phyloP scores from a whole-genome alignment of 2,888 invertebrate species.

The Corbicula japonica region DNA sequence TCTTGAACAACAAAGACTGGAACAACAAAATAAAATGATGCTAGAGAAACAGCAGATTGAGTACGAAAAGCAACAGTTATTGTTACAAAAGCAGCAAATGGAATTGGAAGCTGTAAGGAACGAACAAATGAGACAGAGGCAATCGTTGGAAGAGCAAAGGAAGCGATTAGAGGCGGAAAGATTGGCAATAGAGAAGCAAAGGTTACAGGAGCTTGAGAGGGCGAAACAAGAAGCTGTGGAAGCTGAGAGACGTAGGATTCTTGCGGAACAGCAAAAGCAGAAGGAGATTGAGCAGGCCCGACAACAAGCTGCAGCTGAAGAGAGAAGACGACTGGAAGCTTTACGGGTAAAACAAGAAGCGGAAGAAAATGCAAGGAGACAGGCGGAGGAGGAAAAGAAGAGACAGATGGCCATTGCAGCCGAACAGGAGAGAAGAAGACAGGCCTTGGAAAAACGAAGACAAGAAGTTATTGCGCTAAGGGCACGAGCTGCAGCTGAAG shows the following conservation, averaged over 20 bases:
- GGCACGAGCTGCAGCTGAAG: slow-evolving; percentile 21
- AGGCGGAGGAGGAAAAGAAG: slow-evolving; percentile 24
- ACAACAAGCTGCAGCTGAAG: slow-evolving; percentile 29
- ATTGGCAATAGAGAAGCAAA: slow-evolving; percentile 26
- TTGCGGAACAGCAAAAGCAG: slow-evolving; percentile 29
- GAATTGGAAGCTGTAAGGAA: slow-evolving; percentile 32
- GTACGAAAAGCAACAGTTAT: slow-evolving; percentile 44
- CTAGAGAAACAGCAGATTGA: slow-evolving; percentile 49
- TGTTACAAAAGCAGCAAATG: slow-evolving; percentile 46
- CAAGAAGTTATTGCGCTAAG: too few relatives aligned
- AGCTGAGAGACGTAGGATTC: slow-evolving; percentile 23
- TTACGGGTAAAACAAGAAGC: slow-evolving; percentile 11
- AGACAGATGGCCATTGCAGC: slow-evolving; percentile 10
- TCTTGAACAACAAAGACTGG: slow-evolving; percentile 34
- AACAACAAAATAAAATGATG: slow-evolving; percentile 39
- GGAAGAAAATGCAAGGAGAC: slow-evolving; percentile 20
- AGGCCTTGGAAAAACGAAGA: too few relatives aligned
- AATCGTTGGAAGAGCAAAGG: slow-evolving; percentile 29
- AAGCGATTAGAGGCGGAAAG: slow-evolving; percentile 28
- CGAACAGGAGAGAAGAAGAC: slow-evolving; percentile 18
- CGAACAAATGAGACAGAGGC: slow-evolving; percentile 20
- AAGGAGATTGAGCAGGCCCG: slow-evolving; percentile 32
- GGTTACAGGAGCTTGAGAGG: slow-evolving; percentile 14
- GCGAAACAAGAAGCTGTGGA: slow-evolving; percentile 34
- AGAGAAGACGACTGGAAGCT: slow-evolving; percentile 31